Percentiles rank a stretch among this genome's conserved stretches.
These are phyloP conservation scores for Pogonophryne albipinna DNA, from an alignment of 2,797 vertebrate species.

Conservation along the genomic window DNA sequence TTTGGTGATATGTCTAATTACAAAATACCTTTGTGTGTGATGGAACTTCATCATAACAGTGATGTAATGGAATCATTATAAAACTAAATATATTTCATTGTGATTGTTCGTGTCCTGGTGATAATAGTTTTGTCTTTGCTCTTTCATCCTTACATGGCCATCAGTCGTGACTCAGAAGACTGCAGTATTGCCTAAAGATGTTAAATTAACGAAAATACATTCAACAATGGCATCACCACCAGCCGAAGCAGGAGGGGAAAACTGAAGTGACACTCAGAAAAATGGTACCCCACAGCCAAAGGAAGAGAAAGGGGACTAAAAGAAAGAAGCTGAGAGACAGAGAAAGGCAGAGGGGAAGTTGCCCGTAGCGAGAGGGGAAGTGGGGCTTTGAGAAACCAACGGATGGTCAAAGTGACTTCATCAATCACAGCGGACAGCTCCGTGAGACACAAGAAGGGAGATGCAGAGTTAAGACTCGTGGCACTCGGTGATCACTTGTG, in stretches of 20 bases:
- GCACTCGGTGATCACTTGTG: slow-evolving; percentile 44
- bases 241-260: slow-evolving; percentile 41
- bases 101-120: neutral
- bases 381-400: slow-evolving; percentile 52
- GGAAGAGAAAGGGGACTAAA: slow-evolving; percentile 37
- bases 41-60: neutral
- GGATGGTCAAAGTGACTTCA: slow-evolving; percentile 74
- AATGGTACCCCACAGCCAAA: slow-evolving; percentile 42
- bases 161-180: slow-evolving; percentile 28
- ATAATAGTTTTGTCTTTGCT: neutral
- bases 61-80: neutral
- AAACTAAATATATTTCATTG: neutral
- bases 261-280: slow-evolving; percentile 58
- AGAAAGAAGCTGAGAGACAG: slow-evolving; percentile 41
- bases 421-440: slow-evolving; percentile 69
- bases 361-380: slow-evolving; percentile 54
- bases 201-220: slow-evolving; percentile 53
- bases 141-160: slow-evolving; percentile 18
- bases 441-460: slow-evolving; percentile 34
- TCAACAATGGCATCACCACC: slow-evolving; percentile 9
- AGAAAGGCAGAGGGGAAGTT: slow-evolving; percentile 61
- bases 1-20: neutral
- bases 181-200: slow-evolving; percentile 26
- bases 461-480: slow-evolving; percentile 37
- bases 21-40: neutral